Evolutionary conservation across 2,113 vertebrate genomes (phyloP).

Genomic region (Bungarus multicinctus): DNA sequence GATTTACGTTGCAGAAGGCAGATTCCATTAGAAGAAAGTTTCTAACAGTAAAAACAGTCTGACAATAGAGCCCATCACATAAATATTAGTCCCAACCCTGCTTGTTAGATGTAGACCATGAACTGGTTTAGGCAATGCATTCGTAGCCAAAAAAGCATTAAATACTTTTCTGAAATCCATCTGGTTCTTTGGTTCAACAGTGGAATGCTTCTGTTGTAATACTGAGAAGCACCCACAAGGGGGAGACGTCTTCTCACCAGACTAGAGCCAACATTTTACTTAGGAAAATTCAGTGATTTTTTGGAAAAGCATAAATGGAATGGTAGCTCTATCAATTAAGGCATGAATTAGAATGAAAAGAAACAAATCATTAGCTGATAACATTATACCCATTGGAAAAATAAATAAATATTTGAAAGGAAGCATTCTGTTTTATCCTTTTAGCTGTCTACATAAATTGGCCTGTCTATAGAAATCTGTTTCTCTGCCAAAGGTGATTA

Average conservation of each 20-base stretch:
- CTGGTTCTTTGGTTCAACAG: background rate
- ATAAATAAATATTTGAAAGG: background rate
- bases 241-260: background rate
- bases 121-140: background rate
- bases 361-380: background rate
- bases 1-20: background rate
- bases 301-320: accelerated
- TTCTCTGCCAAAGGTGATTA: background rate
- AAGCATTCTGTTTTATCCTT: background rate
- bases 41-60: background rate
- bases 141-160: background rate
- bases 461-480: background rate
- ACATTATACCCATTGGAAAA: background rate
- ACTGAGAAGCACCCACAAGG: background rate
- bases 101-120: background rate
- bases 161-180: background rate
- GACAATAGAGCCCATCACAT: background rate
- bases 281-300: background rate
- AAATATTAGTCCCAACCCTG: background rate
- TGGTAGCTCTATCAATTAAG: background rate
- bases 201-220: background rate
- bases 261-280: background rate
- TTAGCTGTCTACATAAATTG: background rate
- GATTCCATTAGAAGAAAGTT: background rate
- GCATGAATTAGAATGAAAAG: background rate